Conservation (phyloP, 37 sponge, comb jelly and placozoan species). For the Petrosia ficiformis region DNA sequence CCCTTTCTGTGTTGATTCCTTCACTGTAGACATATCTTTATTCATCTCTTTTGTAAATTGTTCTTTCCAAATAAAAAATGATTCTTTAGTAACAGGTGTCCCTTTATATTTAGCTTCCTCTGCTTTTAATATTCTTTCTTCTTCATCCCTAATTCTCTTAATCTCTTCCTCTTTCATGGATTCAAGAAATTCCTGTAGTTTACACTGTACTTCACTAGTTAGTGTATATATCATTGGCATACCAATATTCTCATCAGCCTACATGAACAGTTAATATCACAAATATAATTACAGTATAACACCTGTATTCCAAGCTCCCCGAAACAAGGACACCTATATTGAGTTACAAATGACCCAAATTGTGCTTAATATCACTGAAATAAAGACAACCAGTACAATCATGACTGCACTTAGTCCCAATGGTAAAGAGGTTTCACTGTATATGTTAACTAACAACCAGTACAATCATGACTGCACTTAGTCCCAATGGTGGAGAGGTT, state of each 20-base stretch:
- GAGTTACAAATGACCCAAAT: no score
- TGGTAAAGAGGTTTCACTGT: no score
- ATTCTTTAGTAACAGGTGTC: constrained; percentile 76
- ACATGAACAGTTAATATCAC: background rate
- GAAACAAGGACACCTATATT: no score
- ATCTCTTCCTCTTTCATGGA: constrained; percentile 12
- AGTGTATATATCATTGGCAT: constrained; percentile 80
- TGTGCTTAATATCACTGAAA: no score
- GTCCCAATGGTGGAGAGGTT: no score
- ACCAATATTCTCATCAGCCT: constrained; percentile 70
- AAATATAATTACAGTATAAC: background rate
- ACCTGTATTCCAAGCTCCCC: no score
- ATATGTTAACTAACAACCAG: no score
- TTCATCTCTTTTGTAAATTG: constrained; percentile 68
- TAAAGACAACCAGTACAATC: no score
- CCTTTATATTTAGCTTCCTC: constrained; percentile 68
- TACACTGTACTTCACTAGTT: constrained; percentile 44
- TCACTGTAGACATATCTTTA: background rate
- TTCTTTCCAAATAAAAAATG: constrained; percentile 70
- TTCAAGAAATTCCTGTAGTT: constrained; percentile 45
- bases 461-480: no score
- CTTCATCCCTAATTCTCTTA: constrained; percentile 23
- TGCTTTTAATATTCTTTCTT: constrained; percentile 42
- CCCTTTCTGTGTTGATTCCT: background rate
- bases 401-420: no score